Conservation (phyloP, 1,140 invertebrate species). For the Calliphora vicina region DNA sequence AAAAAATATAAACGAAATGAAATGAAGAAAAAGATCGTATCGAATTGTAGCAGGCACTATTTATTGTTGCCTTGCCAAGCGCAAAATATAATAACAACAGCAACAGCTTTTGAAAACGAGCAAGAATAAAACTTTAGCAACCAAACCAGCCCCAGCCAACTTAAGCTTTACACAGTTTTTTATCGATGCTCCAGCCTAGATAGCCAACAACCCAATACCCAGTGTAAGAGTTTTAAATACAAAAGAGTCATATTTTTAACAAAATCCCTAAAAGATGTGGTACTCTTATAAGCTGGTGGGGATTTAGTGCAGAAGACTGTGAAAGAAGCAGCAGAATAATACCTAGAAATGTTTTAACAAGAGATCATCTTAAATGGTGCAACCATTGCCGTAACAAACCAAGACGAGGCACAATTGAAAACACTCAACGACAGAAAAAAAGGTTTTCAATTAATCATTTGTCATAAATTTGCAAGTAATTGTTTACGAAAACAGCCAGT, state of each 20-base stretch:
- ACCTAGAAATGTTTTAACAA: constrained; percentile 28
- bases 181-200: constrained; percentile 5
- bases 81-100: constrained; percentile 31
- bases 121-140: no score
- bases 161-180: background rate
- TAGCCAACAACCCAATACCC: background rate
- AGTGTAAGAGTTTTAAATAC: background rate
- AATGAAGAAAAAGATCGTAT: constrained; percentile 19
- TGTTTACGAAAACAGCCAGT: no score
- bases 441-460: no score
- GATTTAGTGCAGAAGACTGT: background rate
- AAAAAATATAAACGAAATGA: background rate
- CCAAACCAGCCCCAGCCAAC: no score
- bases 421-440: background rate
- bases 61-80: constrained; percentile 24
- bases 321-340: background rate
- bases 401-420: background rate
- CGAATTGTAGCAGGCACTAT: constrained; percentile 26
- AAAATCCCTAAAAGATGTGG: background rate
- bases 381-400: background rate
- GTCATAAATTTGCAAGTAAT: no score
- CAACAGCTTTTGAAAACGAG: no score
- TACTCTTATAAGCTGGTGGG: background rate
- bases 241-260: background rate
- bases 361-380: constrained; percentile 26